Conservation (phyloP, 2,888 invertebrate species). For the Isotomurus palustris region DNA sequence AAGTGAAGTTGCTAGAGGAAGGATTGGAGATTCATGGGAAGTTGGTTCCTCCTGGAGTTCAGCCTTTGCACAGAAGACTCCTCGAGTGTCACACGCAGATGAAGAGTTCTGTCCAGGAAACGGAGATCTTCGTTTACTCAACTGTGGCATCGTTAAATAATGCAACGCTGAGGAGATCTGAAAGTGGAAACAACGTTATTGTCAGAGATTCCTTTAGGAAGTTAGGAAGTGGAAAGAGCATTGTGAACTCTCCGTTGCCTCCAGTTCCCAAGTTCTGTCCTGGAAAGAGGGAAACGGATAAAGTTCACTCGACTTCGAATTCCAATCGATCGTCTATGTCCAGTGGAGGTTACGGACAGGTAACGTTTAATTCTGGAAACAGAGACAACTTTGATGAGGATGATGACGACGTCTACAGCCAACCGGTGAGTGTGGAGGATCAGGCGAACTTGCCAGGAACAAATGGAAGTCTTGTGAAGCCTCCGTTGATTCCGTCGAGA, state of each 20-base stretch:
- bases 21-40: slow-evolving; percentile 79
- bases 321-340: slow-evolving; percentile 49
- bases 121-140: slow-evolving; percentile 27
- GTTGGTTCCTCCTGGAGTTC: slow-evolving; percentile 80
- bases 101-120: slow-evolving; percentile 58
- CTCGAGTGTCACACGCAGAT: slow-evolving; percentile 81
- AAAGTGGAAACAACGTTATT: slow-evolving; percentile 26
- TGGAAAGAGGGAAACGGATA: slow-evolving; percentile 9
- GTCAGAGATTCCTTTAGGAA: slow-evolving; percentile 34
- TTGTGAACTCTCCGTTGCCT: slow-evolving; percentile 69
- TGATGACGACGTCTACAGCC: slow-evolving; percentile 69
- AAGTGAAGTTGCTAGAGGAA: slow-evolving; percentile 62
- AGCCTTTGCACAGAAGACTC: slow-evolving; percentile 82
- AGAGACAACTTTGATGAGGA: slow-evolving; percentile 50
- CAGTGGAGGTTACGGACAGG: slow-evolving; percentile 41
- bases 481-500: slow-evolving; percentile 39
- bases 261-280: slow-evolving; percentile 58
- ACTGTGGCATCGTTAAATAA: slow-evolving; percentile 17
- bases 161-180: slow-evolving; percentile 26
- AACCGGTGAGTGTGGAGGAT: slow-evolving; percentile 57
- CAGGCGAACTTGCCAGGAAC: not conserved
- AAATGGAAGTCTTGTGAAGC: too few species aligned
- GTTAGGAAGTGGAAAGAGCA: slow-evolving; percentile 24
- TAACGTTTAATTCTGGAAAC: slow-evolving; percentile 49
- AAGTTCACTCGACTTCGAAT: slow-evolving; percentile 14